These are phyloP conservation scores for Centropristis striata DNA, from an alignment of 2,113 vertebrate genomes.

Conservation along the genomic window DNA sequence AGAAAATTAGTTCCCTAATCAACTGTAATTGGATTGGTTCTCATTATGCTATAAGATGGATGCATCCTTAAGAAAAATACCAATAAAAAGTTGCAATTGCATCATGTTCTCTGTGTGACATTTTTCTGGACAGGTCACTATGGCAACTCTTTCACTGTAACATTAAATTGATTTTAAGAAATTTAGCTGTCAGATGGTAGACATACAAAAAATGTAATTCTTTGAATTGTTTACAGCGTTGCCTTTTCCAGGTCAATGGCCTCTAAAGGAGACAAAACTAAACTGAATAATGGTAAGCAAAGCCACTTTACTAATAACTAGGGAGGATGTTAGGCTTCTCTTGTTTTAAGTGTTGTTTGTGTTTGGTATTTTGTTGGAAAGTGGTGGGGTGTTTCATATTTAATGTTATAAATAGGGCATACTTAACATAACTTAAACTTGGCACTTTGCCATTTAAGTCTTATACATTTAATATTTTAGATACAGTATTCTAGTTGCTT, in stretches of 20 bases:
- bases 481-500: too few relatives aligned
- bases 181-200: background rate
- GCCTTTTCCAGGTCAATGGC: background rate
- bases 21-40: too few relatives aligned
- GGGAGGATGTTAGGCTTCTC: background rate
- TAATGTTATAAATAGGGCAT: too few relatives aligned
- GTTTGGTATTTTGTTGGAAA: too few relatives aligned
- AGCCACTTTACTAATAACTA: too few relatives aligned
- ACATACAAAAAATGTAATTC: background rate
- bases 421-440: too few relatives aligned
- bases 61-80: background rate
- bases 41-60: background rate
- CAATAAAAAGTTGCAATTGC: conserved; percentile 3
- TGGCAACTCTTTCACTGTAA: too few relatives aligned
- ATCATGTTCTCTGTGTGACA: background rate
- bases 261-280: background rate
- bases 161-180: background rate
- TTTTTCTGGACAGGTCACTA: too few relatives aligned
- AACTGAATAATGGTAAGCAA: background rate
- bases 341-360: background rate
- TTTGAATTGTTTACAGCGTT: background rate
- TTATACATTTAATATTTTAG: too few relatives aligned
- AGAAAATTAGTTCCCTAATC: too few relatives aligned
- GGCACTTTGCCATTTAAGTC: too few relatives aligned
- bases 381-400: background rate